phyloP scores from a whole-genome alignment of 2,113 vertebrate species.

The Albula goreensis region DNA sequence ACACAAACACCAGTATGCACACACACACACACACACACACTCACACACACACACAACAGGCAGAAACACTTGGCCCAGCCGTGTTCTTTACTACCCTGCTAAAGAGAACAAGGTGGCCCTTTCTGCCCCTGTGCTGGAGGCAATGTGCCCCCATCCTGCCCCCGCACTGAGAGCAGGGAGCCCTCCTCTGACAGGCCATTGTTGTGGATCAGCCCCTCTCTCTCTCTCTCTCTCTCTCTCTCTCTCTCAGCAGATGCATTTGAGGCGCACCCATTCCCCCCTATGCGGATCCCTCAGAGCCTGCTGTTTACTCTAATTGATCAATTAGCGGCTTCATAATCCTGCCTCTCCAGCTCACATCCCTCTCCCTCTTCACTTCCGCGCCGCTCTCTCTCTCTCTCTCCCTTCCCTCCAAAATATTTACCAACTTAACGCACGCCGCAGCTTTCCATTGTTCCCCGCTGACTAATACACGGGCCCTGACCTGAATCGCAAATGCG shows the following conservation, averaged over 20 bases:
- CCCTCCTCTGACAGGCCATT: not conserved
- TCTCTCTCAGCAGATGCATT: too few relatives aligned
- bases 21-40: conserved; percentile 6
- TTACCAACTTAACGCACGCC: conserved; percentile 15
- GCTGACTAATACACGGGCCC: conserved; percentile 1
- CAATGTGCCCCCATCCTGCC: too few relatives aligned
- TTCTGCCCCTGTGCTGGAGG: too few relatives aligned
- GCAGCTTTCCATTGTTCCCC: not conserved
- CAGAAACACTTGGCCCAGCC: not conserved
- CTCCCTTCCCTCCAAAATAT: not conserved
- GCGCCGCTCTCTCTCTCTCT: not conserved
- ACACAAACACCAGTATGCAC: conserved; percentile 13
- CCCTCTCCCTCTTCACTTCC: not conserved
- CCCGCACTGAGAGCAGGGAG: not conserved
- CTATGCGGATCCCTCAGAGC: not conserved
- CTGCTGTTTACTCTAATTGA: conserved; percentile 26
- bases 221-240: not conserved
- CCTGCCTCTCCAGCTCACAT: not conserved
- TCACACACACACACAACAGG: conserved; percentile 40
- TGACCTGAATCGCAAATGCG: conserved; percentile 4
- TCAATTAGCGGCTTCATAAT: not conserved
- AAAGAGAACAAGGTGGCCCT: too few relatives aligned
- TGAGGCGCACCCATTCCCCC: too few relatives aligned
- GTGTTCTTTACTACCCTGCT: too few relatives aligned
- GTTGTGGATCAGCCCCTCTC: not conserved